These are phyloP conservation scores for Steatornis caripensis DNA, from an alignment of 2,113 vertebrate species.

Conservation along the genomic window DNA sequence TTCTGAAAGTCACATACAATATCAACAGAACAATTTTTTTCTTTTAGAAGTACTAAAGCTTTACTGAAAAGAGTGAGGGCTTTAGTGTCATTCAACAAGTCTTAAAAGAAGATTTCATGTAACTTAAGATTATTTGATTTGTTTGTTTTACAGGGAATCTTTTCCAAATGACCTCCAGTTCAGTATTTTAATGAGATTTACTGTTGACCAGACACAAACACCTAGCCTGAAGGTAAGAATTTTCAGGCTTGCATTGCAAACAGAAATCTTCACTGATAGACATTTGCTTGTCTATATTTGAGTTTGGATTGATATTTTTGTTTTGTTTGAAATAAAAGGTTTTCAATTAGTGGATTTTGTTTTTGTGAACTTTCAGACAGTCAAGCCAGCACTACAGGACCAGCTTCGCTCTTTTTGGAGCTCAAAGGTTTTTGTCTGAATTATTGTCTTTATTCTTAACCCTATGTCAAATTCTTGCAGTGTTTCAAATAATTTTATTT, in stretches of 20 bases:
- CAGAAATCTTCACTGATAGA: not conserved
- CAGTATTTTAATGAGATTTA: constrained; percentile 97
- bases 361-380: constrained; percentile 82
- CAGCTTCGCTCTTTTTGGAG: constrained; percentile 82
- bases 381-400: constrained; percentile 80
- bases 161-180: constrained; percentile 98
- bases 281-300: not conserved
- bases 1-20: not conserved
- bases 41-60: not conserved
- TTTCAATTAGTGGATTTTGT: constrained; percentile 76
- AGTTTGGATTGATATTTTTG: not conserved
- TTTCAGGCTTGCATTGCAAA: not conserved
- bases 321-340: not conserved
- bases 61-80: not conserved
- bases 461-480: constrained; percentile 55
- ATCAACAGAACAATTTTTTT: not conserved
- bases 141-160: constrained; percentile 81
- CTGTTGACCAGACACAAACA: constrained; percentile 97
- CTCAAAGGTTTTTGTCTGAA: constrained; percentile 81
- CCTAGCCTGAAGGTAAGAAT: constrained; percentile 91
- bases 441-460: constrained; percentile 72
- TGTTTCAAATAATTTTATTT: constrained; percentile 55
- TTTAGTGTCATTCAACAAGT: not conserved
- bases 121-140: not conserved
- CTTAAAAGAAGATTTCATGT: not conserved